Evolutionary conservation across 2,113 vertebrate genomes (phyloP), one percentile per base, ranked within the genome.

Genomic region (Saccopteryx leptura): DNA sequence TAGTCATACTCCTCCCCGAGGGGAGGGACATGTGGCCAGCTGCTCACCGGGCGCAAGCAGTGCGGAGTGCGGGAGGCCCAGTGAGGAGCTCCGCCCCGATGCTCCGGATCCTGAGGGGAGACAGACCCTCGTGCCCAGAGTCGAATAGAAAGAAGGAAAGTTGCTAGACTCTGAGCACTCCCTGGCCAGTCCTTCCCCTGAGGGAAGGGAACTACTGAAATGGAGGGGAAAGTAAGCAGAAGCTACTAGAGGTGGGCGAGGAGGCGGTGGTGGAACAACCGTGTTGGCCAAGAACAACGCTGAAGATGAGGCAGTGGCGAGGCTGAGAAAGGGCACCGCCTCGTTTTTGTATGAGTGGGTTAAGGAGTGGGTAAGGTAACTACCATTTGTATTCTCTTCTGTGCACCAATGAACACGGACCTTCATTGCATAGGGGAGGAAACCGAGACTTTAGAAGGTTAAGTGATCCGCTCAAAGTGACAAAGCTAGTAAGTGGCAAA

Each of bases 1-100:
- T 17, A 0, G 87, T 66, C 87, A 94, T 96, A 88, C 92, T 93
- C 76, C 80, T 74, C 39, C 21, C 10, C 1, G 9, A 78, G 48
- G 82, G 94, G 93, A 88, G 87, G 91, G 69, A 24, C 61, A 15
- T 2, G 9, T 7, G 1, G 60, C 39, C 9, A 2, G 2, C 2
- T 0, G 68, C 21, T 11, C 31, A 4, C 6, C 2, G 0, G 0
- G 15, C 7, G 13, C 9, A 6, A 26, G 14, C 21, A 0, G 18
- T 14, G 58, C 21, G 0, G 24, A 69, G 65, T 9, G 2, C 14
- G 0, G 4, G 84, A 46, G 2, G 31, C 26, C 0, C 0, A 5
- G 66, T 5, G 4, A 33, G 46, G 75, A 46, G 69, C 21, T 66
- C 8, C 0, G 23, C 17, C 2, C 26, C 0, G 15, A 18, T 5